These are phyloP conservation scores for Nephrotoma guestfalica DNA, from an alignment of 2,888 invertebrate genomes.

Conservation along the genomic window DNA sequence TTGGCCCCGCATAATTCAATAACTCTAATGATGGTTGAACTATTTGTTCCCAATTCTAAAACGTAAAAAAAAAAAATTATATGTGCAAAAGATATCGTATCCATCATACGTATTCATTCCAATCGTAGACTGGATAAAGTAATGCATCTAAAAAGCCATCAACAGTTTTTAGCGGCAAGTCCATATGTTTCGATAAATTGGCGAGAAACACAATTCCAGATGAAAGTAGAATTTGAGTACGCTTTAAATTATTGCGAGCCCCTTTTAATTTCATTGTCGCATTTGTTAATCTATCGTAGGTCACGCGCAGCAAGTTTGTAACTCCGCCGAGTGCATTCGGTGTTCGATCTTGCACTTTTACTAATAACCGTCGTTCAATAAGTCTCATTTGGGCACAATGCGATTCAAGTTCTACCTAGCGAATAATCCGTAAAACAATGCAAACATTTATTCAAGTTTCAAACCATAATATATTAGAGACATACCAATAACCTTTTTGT, in stretches of 20 bases:
- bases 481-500: not conserved
- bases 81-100: not conserved
- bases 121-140: slow-evolving; percentile 26
- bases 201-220: not conserved
- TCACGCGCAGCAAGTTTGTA: slow-evolving; percentile 3
- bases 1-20: slow-evolving; percentile 28
- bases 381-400: slow-evolving; percentile 9
- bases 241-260: not conserved
- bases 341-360: slow-evolving; percentile 11
- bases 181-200: slow-evolving; percentile 22
- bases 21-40: slow-evolving; percentile 29
- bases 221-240: not conserved
- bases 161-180: slow-evolving; percentile 23
- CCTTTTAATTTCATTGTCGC: not conserved
- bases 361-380: slow-evolving; percentile 11
- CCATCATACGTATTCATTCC: slow-evolving; percentile 24
- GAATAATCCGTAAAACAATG: not conserved
- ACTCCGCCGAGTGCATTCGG: slow-evolving; percentile 6
- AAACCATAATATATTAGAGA: not conserved
- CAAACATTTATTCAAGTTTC: not conserved
- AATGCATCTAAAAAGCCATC: slow-evolving; percentile 23
- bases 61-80: not conserved
- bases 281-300: slow-evolving; percentile 6
- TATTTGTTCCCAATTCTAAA: slow-evolving; percentile 29
- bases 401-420: slow-evolving; percentile 6